Conservation (phyloP, 92 coral and sea anemone genomes). For the Galaxea fascicularis region DNA sequence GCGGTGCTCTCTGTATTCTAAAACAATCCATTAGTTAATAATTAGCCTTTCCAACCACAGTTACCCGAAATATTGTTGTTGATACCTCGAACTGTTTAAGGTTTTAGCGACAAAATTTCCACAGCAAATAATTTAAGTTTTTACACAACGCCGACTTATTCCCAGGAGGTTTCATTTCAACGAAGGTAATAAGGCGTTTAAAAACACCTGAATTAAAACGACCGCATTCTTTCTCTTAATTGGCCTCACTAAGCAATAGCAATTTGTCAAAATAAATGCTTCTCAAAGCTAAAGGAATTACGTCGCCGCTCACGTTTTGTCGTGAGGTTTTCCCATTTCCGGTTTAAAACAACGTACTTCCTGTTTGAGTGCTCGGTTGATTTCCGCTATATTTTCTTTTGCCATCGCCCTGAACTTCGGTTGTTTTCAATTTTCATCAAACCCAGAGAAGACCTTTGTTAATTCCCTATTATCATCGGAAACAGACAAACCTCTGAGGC, state of each 20-base stretch:
- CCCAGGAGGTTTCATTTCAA: too few relatives aligned
- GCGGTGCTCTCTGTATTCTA: constrained; percentile 18
- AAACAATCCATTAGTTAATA: constrained; percentile 25
- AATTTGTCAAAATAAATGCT: constrained; percentile 36
- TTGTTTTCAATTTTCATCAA: constrained; percentile 18
- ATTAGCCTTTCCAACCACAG: constrained; percentile 24
- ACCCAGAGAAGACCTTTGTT: constrained; percentile 5
- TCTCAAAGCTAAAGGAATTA: background rate
- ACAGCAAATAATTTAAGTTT: background rate
- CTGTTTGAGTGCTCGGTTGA: constrained; percentile 54
- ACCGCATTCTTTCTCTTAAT: constrained; percentile 21
- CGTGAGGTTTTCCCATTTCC: constrained; percentile 61
- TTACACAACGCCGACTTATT: too few relatives aligned
- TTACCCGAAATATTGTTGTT: constrained; percentile 25
- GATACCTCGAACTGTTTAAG: background rate
- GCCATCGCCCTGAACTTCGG: background rate
- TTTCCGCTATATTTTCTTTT: constrained; percentile 25
- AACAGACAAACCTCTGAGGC: constrained; percentile 43
- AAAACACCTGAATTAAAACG: constrained; percentile 24
- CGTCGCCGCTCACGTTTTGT: constrained; percentile 14
- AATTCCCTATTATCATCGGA: constrained; percentile 24
- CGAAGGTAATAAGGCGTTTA: too few relatives aligned
- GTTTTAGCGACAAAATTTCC: background rate
- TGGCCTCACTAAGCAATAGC: constrained; percentile 24
- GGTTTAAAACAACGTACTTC: constrained; percentile 78